Evolutionary conservation across 2,113 vertebrate genomes (phyloP), one percentile per base, ranked within the genome.

Genomic region (Grammomys surdaster): DNA sequence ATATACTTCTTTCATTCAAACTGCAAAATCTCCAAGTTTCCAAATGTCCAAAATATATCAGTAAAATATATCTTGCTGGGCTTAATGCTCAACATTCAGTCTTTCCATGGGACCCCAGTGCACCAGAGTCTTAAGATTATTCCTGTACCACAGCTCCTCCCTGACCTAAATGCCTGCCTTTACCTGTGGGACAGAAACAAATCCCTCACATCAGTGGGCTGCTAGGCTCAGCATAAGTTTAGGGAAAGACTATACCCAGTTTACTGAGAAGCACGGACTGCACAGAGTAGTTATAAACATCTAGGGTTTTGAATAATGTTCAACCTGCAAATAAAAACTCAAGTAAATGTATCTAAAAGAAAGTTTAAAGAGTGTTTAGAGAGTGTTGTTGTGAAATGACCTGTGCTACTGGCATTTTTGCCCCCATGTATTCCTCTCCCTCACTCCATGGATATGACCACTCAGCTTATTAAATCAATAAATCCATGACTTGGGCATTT

Each of bases 381-480:
- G 81, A 11, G 48, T 51, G 4, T 72, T 77, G 1, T 0, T 31
- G 46, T 54, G 72, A 87, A 87, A 89, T 5, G 67, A 0, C 77
- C 51, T 88, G 69, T 91, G 70, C 86, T 63, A 77, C 9, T 65
- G 73, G 87, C 48, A 26, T 78, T 51, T 87, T 94, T 73, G 58
- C 72, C 87, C 58, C 48, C 0, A 48, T 81, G 80, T 14, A 12
- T 22, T 85, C 10, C 2, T 11, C 33, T 73, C 26, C 40, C 75
- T 65, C 17, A 22, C 48, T 82, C 48, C 54, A 60, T 3, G 22
- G 20, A 72, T 46, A 33, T 67, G 77, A 90, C 95, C 95, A 86
- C 85, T 88, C 12, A 12, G 63, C 43, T 97, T 88, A 75, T 96
- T 92, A 67, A 63, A 70, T 88, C 85, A 76, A 78, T 95, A 89